A percentile compares a stretch with the other conserved stretches of the same genome.
These are phyloP conservation scores for Orycteropus afer DNA, from an alignment of 2,113 vertebrate species.

Conservation along the genomic window DNA sequence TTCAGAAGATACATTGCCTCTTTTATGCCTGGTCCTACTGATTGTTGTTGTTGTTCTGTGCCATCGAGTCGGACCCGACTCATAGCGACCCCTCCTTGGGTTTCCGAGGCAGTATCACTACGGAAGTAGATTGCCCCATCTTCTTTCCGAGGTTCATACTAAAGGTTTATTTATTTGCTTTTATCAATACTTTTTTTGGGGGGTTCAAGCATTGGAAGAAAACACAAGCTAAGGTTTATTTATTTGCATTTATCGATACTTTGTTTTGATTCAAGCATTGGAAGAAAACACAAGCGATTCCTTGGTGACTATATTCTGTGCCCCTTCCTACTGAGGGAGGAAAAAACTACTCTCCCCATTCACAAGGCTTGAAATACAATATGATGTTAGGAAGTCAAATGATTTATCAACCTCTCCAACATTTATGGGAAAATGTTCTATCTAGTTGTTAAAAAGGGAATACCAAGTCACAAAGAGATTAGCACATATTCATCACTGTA, in stretches of 20 bases:
- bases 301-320: not conserved
- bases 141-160: no score
- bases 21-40: constrained; percentile 3
- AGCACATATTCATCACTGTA: not conserved
- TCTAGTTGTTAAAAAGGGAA: not conserved
- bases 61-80: no score
- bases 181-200: not conserved
- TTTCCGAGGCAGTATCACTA: no score
- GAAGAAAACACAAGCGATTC: not conserved
- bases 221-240: not conserved
- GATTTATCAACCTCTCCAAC: not conserved
- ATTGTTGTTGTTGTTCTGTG: no score
- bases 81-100: no score
- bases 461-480: not conserved
- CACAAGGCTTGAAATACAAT: not conserved
- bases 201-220: not conserved
- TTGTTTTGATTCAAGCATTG: not conserved
- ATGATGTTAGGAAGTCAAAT: not conserved
- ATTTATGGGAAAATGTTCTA: not conserved
- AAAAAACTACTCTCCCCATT: not conserved
- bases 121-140: no score
- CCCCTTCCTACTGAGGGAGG: not conserved
- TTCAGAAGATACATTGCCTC: not conserved
- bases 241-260: not conserved
- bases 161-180: not conserved